Base-by-base conservation (phyloP, 2,797 vertebrate species). In the Chelmon rostratus region DNA sequence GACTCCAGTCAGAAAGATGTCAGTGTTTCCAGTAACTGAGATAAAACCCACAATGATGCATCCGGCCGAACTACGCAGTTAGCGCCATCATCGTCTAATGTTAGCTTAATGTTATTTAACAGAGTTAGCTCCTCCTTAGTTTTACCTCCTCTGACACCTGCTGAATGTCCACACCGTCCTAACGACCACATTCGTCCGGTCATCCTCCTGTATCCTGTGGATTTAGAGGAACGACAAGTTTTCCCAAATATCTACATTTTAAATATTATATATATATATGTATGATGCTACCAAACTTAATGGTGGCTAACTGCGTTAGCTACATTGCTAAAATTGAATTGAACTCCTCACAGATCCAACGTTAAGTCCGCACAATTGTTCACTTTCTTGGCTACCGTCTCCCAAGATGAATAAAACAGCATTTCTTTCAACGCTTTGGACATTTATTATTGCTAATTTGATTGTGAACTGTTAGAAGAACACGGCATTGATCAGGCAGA, bases 131-230 rank as follows among this genome's bases (percentile, higher is more conserved):
- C 12, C 12, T 28, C 3, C 28, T 31, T 31, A 1, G 21, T 8
- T 33, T 31, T 31, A n/a, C n/a, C n/a, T n/a, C n/a, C n/a, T n/a
- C n/a, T n/a, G n/a, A n/a, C n/a, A n/a, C n/a, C n/a, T n/a, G n/a
- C n/a, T n/a, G n/a, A n/a, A n/a, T n/a, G n/a, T n/a, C n/a, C n/a
- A n/a, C n/a, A n/a, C n/a, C n/a, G n/a, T n/a, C n/a, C n/a, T n/a
- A n/a, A n/a, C n/a, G n/a, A n/a, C n/a, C n/a, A n/a, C n/a, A n/a
- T n/a, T n/a, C n/a, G 33, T 10, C 16, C 2, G 1, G 31, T 18
- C 38, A 4, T 13, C 3, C 1, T 37, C 8, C 2, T 12, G 12
- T 7, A 7, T 2, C 0, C 21, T 5, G 35, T 9, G 2, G 11
- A 4, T 61, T 70, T 13, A 6, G 10, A 0, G 1, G 21, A 31